phyloP scores from a whole-genome alignment of 2,797 vertebrate species.

The Tolypeutes matacus region DNA sequence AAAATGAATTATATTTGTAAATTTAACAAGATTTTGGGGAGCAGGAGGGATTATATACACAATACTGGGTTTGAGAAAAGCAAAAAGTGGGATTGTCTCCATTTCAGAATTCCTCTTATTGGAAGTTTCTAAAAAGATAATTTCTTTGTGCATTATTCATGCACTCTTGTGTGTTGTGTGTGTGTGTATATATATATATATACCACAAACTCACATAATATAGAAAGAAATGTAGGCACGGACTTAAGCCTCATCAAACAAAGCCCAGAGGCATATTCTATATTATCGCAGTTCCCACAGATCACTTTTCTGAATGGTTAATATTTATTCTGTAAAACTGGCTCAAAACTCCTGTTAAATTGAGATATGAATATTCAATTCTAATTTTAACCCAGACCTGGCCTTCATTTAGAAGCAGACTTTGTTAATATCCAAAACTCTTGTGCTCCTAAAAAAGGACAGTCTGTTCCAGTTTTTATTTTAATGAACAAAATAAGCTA shows the following conservation, averaged over 20 bases:
- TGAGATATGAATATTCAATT: slow-evolving; percentile 42
- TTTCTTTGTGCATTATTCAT: neutral
- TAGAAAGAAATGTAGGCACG: neutral
- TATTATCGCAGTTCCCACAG: neutral
- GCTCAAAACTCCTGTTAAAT: slow-evolving; percentile 13
- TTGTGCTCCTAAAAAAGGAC: neutral
- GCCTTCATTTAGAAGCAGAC: neutral
- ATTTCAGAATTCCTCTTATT: slow-evolving; percentile 14
- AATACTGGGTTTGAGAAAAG: neutral
- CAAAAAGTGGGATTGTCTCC: neutral
- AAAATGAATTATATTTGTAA: neutral
- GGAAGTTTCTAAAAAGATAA: neutral
- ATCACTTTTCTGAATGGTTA: slow-evolving; percentile 1
- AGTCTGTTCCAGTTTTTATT: neutral
- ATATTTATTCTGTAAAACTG: neutral
- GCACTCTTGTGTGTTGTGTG: neutral
- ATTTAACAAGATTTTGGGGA: neutral
- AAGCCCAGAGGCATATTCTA: neutral
- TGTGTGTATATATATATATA: too few species aligned
- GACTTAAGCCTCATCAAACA: neutral
- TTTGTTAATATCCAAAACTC: neutral
- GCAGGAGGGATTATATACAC: neutral
- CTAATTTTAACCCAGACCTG: neutral
- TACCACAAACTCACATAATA: neutral
- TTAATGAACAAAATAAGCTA: neutral